phyloP scores from a whole-genome alignment of 2,797 vertebrate genomes.

The Microctenopoma stevenorrisi region DNA sequence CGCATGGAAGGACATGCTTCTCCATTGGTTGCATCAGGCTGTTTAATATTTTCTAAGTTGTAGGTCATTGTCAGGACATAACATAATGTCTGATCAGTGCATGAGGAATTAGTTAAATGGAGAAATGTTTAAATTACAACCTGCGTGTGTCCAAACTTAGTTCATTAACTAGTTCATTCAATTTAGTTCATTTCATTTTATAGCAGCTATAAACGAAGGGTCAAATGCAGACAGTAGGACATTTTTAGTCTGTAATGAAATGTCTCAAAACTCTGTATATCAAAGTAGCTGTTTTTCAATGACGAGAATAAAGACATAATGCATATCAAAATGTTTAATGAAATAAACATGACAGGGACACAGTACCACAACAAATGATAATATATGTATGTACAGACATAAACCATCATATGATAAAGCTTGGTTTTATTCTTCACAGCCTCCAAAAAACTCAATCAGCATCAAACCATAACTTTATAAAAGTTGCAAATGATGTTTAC shows the following conservation, averaged over 20 bases:
- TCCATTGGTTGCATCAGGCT: constrained; percentile 50
- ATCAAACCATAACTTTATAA: constrained; percentile 37
- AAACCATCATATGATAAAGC: constrained; percentile 27
- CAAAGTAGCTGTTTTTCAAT: background rate
- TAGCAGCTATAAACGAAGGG: no score
- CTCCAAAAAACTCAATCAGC: background rate
- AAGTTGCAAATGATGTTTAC: constrained; percentile 1
- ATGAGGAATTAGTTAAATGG: background rate
- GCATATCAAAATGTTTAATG: constrained; percentile 72
- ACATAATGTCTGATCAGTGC: background rate
- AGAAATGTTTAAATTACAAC: background rate
- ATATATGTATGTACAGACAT: constrained; percentile 50
- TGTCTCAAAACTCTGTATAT: background rate
- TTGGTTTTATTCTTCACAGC: background rate
- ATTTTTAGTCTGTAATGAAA: background rate
- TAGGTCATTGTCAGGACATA: background rate
- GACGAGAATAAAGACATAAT: constrained; percentile 1
- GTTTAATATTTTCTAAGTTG: constrained; percentile 7
- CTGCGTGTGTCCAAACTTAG: background rate
- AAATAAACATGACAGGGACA: constrained; percentile 50
- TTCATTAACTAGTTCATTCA: background rate
- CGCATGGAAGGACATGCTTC: background rate
- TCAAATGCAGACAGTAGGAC: background rate
- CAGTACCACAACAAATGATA: constrained; percentile 35
- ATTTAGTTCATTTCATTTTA: background rate